These are phyloP conservation scores for Nylanderia fulva DNA, from an alignment of 1,140 invertebrate species.

Conservation along the genomic window DNA sequence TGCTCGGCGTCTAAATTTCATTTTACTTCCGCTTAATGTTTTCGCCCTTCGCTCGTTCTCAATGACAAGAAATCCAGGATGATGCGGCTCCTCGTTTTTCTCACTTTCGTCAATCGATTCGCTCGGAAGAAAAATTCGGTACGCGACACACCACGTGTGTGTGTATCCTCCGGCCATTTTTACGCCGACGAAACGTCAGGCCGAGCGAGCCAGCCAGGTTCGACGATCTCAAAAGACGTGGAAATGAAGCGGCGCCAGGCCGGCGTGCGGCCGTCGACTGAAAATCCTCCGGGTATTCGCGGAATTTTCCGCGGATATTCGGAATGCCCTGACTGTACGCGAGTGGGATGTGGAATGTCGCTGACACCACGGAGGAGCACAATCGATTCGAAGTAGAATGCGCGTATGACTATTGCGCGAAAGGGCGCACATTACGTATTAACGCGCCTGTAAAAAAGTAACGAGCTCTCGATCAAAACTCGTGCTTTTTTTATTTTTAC, in stretches of 20 bases:
- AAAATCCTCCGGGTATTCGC: slow-evolving; percentile 41
- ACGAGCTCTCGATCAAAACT: background rate
- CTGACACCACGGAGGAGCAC: background rate
- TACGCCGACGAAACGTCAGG: background rate
- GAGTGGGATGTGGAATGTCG: background rate
- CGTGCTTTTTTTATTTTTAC: no score
- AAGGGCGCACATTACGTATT: background rate
- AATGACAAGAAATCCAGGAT: slow-evolving; percentile 46
- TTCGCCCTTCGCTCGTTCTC: slow-evolving; percentile 65
- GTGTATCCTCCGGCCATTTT: slow-evolving; percentile 26
- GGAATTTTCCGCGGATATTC: slow-evolving; percentile 47
- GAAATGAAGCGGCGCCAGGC: slow-evolving; percentile 49
- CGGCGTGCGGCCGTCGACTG: background rate
- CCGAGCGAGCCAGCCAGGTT: slow-evolving; percentile 14
- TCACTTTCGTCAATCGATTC: background rate
- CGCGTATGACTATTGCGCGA: background rate
- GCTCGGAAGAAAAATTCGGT: background rate
- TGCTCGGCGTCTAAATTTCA: slow-evolving; percentile 63
- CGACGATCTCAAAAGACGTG: slow-evolving; percentile 47
- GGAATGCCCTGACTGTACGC: slow-evolving; percentile 20
- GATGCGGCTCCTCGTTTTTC: background rate
- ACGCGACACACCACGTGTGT: background rate
- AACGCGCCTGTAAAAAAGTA: background rate
- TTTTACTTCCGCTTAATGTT: slow-evolving; percentile 48
- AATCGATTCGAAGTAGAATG: background rate